Evolutionary conservation across 2,113 vertebrate genomes (phyloP), one percentile per base, ranked within the genome.

Genomic region (Phylloscopus trochilus): DNA sequence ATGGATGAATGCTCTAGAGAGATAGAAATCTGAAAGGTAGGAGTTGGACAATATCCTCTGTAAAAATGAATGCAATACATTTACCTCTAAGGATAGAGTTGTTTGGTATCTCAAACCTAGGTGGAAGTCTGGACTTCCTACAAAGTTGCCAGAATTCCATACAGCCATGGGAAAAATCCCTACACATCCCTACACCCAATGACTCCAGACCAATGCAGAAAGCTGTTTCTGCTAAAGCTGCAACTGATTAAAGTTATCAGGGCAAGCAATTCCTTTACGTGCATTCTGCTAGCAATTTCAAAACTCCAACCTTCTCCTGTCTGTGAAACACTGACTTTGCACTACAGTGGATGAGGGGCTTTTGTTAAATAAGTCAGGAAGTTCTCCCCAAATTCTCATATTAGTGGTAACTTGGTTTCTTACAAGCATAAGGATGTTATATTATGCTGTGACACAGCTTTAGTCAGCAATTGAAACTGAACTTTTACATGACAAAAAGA

Each of bases 321-420:
- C 28, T 73, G 16, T 56, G 23, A 80, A 85, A 62, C 17, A 35
- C 5, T 47, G 47, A 47, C 37, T 67, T 59, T 35, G 41, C 20
- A 7, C 31, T 26, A 4, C 20, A 37, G n/a, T 18, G 4, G 26
- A 52, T 62, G 41, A 60, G 18, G 26, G 1, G 1, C 10, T 74
- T 85, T 43, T 60, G 58, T 77, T 87, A 63, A 56, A 49, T 11
- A 53, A 52, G 37, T 53, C 58, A 68, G 10, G 31, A 91, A 82
- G 66, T 64, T 79, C 20, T 72, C 33, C 58, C 53, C 19, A 41
- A 79, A 30, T 41, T 85, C 49, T 68, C 4, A 7, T 60, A 49
- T 5, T 9, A 79, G 9, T 0, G 0, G 8, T 41, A 52, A 44
- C 11, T 74, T 69, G 6, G 0, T 56, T 87, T 62, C 24, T 70